Conservation (phyloP, 2,888 invertebrate species). For the Parnassius smintheus region DNA sequence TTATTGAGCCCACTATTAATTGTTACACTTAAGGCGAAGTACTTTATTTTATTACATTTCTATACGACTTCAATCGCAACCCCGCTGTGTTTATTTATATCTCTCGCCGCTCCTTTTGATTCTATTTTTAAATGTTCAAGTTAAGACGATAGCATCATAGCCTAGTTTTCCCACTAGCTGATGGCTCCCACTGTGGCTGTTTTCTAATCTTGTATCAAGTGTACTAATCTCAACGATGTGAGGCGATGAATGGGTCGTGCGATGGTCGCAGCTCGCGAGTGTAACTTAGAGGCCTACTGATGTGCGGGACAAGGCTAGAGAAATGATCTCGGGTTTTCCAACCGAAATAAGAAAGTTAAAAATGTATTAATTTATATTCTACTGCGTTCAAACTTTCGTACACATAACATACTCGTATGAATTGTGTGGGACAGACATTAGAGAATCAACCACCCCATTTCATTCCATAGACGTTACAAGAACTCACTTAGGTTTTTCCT, state of each 20-base stretch:
- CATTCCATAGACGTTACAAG: too few species aligned
- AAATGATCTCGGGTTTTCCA: too few species aligned
- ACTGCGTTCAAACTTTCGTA: too few species aligned
- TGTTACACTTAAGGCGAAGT: too few species aligned
- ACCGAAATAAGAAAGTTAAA: too few species aligned
- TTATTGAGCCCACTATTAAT: too few species aligned
- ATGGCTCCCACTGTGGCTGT: neutral
- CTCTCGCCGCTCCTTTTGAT: neutral
- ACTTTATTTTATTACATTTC: neutral
- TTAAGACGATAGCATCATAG: constrained; percentile 4
- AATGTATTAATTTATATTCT: too few species aligned
- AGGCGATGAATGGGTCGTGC: constrained; percentile 5
- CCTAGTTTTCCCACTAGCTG: constrained; percentile 9
- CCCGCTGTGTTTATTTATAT: neutral
- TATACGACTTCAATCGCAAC: neutral
- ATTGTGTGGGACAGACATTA: too few species aligned
- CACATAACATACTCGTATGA: too few species aligned
- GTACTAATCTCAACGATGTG: constrained; percentile 13
- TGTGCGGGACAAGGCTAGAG: neutral
- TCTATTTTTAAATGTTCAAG: constrained; percentile 1
- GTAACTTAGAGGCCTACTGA: constrained; percentile 2
- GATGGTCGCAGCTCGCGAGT: neutral
- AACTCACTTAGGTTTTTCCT: too few species aligned
- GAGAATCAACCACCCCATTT: too few species aligned
- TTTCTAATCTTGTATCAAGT: constrained; percentile 24